A percentile compares a stretch with the other conserved stretches of the same genome.
phyloP scores from a whole-genome alignment of 2,797 vertebrate species.

The Spea hammondii region DNA sequence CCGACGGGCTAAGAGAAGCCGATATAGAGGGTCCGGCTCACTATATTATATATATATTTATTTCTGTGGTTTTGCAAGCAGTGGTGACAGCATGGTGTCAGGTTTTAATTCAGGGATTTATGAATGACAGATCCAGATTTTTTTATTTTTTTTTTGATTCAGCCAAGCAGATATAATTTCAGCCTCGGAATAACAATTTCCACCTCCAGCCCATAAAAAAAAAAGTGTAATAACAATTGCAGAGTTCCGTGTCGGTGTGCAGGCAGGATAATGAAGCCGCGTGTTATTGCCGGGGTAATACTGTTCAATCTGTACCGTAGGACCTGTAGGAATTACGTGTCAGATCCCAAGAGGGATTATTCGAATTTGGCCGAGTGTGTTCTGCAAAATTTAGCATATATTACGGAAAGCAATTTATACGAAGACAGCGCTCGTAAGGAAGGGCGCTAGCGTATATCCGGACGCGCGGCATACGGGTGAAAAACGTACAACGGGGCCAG shows the following conservation, averaged over 20 bases:
- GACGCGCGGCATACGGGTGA: constrained; percentile 40
- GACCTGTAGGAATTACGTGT: constrained; percentile 64
- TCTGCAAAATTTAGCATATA: constrained; percentile 59
- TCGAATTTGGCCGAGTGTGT: constrained; percentile 68
- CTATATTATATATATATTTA: too few relatives aligned
- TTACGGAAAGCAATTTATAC: constrained; percentile 59
- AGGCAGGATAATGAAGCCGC: not conserved
- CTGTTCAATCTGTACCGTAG: constrained; percentile 3
- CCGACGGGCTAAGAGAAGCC: too few relatives aligned
- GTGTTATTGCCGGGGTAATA: too few relatives aligned
- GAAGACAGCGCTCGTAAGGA: constrained; percentile 55
- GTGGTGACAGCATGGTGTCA: too few relatives aligned
- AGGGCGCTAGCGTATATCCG: constrained; percentile 46
- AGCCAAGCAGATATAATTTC: not conserved
- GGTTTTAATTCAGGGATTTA: too few relatives aligned
- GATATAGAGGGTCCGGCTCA: too few relatives aligned
- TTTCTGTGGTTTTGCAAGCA: too few relatives aligned
- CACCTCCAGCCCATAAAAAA: too few relatives aligned
- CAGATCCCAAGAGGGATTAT: constrained; percentile 69
- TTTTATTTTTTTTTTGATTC: too few relatives aligned
- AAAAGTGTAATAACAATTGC: not conserved
- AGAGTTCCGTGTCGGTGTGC: not conserved
- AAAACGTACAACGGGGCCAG: constrained; percentile 46
- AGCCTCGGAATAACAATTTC: too few relatives aligned
- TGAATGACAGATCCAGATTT: too few relatives aligned